A percentile compares a stretch with the other conserved stretches of the same genome.
phyloP scores from a whole-genome alignment of 2,888 invertebrate genomes.

The Tiliacea citrago region DNA sequence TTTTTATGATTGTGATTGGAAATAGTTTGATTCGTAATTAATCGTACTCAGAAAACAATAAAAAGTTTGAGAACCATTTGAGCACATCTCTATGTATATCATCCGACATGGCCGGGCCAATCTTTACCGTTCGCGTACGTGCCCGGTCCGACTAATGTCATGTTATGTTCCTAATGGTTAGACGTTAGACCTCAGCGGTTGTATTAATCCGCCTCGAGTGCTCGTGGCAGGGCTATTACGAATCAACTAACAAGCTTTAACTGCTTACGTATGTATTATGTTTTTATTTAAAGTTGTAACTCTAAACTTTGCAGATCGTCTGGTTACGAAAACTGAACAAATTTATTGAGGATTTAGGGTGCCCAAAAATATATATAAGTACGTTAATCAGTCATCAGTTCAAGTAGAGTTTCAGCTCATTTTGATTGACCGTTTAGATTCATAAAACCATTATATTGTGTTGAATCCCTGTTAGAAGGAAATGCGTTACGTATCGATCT shows the following conservation, averaged over 20 bases:
- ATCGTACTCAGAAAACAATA: neutral
- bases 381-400: neutral
- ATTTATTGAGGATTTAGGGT: neutral
- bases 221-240: slow-evolving; percentile 52
- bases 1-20: no score
- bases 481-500: neutral
- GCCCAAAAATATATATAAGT: neutral
- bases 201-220: slow-evolving; percentile 57
- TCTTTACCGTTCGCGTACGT: slow-evolving; percentile 12
- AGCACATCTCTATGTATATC: slow-evolving; percentile 3
- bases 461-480: neutral
- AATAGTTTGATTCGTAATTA: neutral
- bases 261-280: slow-evolving; percentile 8
- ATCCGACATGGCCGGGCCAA: neutral
- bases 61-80: neutral
- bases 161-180: slow-evolving; percentile 52
- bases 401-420: neutral
- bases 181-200: slow-evolving; percentile 41
- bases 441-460: neutral
- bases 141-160: slow-evolving; percentile 38
- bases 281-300: slow-evolving; percentile 7
- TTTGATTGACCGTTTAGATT: neutral
- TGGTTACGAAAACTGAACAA: neutral
- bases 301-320: neutral
- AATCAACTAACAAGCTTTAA: slow-evolving; percentile 29